Conservation (phyloP, 2,888 invertebrate species). For the Nowickia ferox region DNA sequence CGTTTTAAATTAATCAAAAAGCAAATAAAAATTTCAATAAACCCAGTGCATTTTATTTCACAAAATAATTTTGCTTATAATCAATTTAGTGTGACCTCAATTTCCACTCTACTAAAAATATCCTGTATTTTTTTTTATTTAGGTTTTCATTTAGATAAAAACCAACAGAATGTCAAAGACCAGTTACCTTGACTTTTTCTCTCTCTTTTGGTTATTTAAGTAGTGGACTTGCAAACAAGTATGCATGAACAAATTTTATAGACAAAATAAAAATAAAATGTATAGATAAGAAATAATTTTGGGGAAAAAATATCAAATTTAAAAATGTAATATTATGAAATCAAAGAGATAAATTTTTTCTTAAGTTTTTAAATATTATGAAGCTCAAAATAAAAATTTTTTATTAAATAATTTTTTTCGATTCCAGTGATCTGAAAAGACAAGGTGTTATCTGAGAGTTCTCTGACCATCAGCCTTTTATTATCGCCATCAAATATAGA, state of each 20-base stretch:
- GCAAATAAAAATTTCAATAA: slow-evolving; percentile 25
- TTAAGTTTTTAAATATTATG: too few species aligned
- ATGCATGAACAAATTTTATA: slow-evolving; percentile 21
- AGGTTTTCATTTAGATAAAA: slow-evolving; percentile 35
- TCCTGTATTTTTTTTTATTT: slow-evolving; percentile 8
- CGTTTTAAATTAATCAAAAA: not conserved
- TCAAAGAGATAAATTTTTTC: not conserved
- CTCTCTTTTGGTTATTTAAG: slow-evolving; percentile 6
- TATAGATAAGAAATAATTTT: slow-evolving; percentile 19
- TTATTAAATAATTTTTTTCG: too few species aligned
- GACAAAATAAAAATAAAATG: slow-evolving; percentile 16
- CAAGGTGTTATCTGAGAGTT: too few species aligned
- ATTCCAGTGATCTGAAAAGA: too few species aligned
- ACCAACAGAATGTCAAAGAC: slow-evolving; percentile 37
- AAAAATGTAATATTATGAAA: slow-evolving; percentile 3
- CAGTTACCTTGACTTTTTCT: slow-evolving; percentile 48
- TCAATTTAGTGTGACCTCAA: slow-evolving; percentile 57
- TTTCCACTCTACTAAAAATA: slow-evolving; percentile 46
- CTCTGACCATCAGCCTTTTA: too few species aligned
- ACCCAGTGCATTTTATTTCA: not conserved
- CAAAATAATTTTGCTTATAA: slow-evolving; percentile 35
- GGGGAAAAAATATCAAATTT: not conserved
- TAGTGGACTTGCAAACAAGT: slow-evolving; percentile 2
- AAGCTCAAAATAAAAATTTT: too few species aligned
- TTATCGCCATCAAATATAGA: too few species aligned